These are phyloP conservation scores for Lycopodina hypogea DNA, from an alignment of 37 sponge, comb jelly and placozoan genomes.

Conservation along the genomic window DNA sequence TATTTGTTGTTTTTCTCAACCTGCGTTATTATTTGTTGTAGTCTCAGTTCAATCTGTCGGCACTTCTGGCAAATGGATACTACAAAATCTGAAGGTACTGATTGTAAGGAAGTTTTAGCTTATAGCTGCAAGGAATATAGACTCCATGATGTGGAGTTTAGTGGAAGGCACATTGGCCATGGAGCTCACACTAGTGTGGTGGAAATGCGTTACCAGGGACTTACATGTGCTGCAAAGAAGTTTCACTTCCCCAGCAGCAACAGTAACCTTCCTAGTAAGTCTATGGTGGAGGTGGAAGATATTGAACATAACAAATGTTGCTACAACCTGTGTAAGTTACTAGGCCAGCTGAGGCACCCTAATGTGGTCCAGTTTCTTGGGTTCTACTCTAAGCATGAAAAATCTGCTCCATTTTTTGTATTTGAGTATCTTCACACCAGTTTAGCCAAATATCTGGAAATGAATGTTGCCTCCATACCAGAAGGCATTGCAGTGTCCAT, in stretches of 20 bases:
- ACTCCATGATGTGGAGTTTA: slow-evolving; percentile 9
- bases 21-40: too few species aligned
- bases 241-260: neutral
- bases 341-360: slow-evolving; percentile 31
- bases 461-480: slow-evolving; percentile 20
- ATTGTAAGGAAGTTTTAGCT: neutral
- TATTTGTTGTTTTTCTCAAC: neutral
- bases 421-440: slow-evolving; percentile 26
- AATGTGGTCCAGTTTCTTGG: slow-evolving; percentile 49
- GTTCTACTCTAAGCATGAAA: neutral
- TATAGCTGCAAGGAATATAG: neutral
- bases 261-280: neutral
- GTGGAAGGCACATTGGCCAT: neutral
- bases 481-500: slow-evolving; percentile 21
- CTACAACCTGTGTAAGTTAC: slow-evolving; percentile 3
- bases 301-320: neutral
- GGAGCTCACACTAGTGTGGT: slow-evolving; percentile 9
- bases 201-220: slow-evolving; percentile 27
- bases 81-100: too few species aligned
- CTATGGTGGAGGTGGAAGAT: neutral
- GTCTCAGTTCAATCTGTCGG: too few species aligned
- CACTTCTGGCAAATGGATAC: too few species aligned
- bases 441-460: slow-evolving; percentile 14
- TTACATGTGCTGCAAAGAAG: slow-evolving; percentile 28
- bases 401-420: slow-evolving; percentile 22